Percentiles rank a stretch among this genome's conserved stretches.
Evolutionary conservation across 2,888 invertebrate genomes (phyloP).

Genomic region (Matsumyia berberina): DNA sequence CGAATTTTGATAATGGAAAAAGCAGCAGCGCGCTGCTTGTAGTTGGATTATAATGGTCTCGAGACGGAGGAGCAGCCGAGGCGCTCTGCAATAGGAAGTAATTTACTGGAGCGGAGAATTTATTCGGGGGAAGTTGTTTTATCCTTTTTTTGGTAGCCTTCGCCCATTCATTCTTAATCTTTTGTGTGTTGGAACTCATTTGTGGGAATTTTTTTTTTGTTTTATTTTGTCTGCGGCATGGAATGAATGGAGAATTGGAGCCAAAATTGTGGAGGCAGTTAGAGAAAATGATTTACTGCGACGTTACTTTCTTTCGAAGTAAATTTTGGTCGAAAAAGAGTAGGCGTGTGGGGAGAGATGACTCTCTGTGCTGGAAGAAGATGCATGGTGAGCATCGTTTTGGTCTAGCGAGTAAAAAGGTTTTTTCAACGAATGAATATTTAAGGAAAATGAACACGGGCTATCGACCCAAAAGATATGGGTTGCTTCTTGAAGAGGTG

Average conservation of each 20-base stretch:
- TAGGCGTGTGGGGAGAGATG: too few relatives aligned
- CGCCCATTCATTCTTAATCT: slow-evolving; percentile 61
- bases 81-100: slow-evolving; percentile 36
- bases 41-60: slow-evolving; percentile 58
- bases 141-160: slow-evolving; percentile 24
- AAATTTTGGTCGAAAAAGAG: too few relatives aligned
- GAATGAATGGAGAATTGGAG: slow-evolving; percentile 49
- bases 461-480: too few relatives aligned
- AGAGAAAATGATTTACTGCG: slow-evolving; percentile 59
- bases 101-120: slow-evolving; percentile 72
- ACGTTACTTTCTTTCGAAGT: slow-evolving; percentile 14
- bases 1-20: slow-evolving; percentile 74
- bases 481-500: too few relatives aligned
- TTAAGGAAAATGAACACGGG: too few relatives aligned
- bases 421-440: too few relatives aligned
- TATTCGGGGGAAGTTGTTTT: slow-evolving; percentile 54
- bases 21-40: slow-evolving; percentile 46
- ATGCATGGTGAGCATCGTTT: too few relatives aligned
- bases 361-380: too few relatives aligned
- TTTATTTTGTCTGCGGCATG: slow-evolving; percentile 40
- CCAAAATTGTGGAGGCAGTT: slow-evolving; percentile 52
- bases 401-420: too few relatives aligned
- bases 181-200: slow-evolving; percentile 40
- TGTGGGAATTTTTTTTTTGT: slow-evolving; percentile 17
- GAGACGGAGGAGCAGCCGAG: background rate